These are phyloP conservation scores for Microtus obscurus DNA, from an alignment of 2,797 vertebrate genomes.

Conservation along the genomic window DNA sequence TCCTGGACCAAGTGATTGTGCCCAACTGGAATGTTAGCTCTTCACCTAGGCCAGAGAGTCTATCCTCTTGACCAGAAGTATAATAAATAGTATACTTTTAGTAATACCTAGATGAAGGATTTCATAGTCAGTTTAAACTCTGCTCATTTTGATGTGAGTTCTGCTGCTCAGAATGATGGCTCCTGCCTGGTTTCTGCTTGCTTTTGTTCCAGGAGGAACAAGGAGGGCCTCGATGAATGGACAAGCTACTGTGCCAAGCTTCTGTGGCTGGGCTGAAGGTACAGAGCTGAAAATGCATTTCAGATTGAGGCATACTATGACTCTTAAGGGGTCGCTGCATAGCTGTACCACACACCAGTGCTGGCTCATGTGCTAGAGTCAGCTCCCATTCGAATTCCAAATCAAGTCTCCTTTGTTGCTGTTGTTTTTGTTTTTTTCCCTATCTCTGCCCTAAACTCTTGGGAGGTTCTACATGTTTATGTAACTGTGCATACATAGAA, in stretches of 20 bases:
- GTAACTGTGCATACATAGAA: slow-evolving; percentile 65
- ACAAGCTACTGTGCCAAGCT: not conserved
- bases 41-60: not conserved
- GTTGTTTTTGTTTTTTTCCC: not conserved
- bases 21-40: not conserved
- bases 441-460: not conserved
- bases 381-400: not conserved
- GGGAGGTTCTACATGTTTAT: not conserved
- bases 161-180: not conserved
- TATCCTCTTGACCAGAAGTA: not conserved
- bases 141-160: not conserved
- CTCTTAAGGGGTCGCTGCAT: not conserved
- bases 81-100: not conserved
- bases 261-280: not conserved
- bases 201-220: not conserved
- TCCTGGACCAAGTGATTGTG: not conserved
- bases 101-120: not conserved
- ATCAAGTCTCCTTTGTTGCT: not conserved
- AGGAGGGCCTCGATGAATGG: not conserved
- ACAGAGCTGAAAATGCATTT: not conserved
- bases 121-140: not conserved
- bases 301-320: not conserved
- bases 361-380: rapidly evolving
- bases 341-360: not conserved
- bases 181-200: no score